A percentile compares a stretch with the other conserved stretches of the same genome.
phyloP scores from a whole-genome alignment of 53 echinoderm and acorn worm genomes.

The Hippasteria phrygiana region DNA sequence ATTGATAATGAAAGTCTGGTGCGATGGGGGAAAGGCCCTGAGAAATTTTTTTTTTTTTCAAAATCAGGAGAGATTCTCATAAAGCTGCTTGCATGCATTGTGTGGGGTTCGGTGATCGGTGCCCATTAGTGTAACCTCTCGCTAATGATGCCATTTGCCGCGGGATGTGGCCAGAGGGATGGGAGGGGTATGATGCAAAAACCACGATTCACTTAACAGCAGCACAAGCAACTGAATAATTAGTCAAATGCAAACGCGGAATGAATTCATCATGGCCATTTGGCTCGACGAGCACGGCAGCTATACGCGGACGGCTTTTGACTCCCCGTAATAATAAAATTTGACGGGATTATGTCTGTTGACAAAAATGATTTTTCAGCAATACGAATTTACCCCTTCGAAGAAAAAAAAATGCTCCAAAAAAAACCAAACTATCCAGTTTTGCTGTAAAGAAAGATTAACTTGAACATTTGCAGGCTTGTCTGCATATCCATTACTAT shows the following conservation, averaged over 20 bases:
- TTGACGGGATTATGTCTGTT: constrained; percentile 37
- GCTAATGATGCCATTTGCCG: constrained; percentile 42
- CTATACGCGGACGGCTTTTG: background rate
- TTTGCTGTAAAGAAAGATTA: background rate
- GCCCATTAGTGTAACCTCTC: constrained; percentile 34
- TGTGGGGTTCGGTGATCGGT: constrained; percentile 37
- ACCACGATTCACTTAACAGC: constrained; percentile 35
- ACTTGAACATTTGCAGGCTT: constrained; percentile 27
- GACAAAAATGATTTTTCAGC: background rate
- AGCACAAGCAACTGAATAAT: constrained; percentile 33
- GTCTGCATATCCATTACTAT: constrained; percentile 27
- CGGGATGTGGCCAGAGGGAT: constrained; percentile 3
- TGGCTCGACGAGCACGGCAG: background rate
- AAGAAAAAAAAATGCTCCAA: background rate
- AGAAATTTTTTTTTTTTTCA: background rate
- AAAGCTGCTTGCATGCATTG: constrained; percentile 1
- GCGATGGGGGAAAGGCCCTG: background rate
- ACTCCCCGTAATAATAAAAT: constrained; percentile 18
- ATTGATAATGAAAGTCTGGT: constrained; percentile 23
- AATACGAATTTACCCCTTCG: background rate
- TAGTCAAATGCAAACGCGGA: background rate
- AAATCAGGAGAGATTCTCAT: constrained; percentile 22
- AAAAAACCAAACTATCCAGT: background rate
- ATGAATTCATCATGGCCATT: constrained; percentile 6
- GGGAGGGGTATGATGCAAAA: background rate